Evolutionary conservation across 2,888 invertebrate genomes (phyloP).

Genomic region (Heterodera filipjevi): DNA sequence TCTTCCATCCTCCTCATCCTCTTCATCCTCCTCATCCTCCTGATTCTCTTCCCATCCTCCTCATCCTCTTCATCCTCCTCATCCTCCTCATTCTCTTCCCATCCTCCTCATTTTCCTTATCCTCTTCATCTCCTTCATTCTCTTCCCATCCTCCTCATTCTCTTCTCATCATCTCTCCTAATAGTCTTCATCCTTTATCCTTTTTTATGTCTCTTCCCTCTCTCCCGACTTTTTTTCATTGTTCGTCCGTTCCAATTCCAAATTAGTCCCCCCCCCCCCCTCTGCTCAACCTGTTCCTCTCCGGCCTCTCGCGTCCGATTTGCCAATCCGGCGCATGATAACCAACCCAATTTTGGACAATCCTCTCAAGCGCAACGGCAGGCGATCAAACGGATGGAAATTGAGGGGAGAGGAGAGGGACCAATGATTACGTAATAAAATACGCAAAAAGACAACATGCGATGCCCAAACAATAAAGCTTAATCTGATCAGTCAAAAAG

Average conservation of each 20-base stretch:
- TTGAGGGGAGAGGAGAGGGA: background rate
- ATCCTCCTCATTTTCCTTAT: background rate
- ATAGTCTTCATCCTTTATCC: no score
- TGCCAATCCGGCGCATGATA: background rate
- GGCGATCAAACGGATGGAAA: background rate
- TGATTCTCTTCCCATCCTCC: no score
- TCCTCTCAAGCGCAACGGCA: conserved; percentile 7
- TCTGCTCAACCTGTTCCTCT: background rate
- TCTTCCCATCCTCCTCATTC: background rate
- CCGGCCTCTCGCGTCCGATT: background rate
- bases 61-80: no score
- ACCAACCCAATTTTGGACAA: conserved; percentile 18
- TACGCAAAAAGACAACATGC: background rate
- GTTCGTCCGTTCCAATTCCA: conserved; percentile 1
- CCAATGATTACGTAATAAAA: background rate
- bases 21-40: no score
- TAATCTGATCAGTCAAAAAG: background rate
- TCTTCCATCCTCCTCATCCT: no score
- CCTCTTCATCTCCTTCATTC: background rate
- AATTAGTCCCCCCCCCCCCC: conserved; percentile 2
- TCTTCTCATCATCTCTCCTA: background rate
- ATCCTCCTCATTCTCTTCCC: background rate
- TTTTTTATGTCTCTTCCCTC: background rate
- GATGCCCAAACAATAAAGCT: no score
- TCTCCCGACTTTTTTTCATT: background rate